These are phyloP conservation scores for Macropis europaea DNA, from an alignment of 2,888 invertebrate species.

Conservation along the genomic window DNA sequence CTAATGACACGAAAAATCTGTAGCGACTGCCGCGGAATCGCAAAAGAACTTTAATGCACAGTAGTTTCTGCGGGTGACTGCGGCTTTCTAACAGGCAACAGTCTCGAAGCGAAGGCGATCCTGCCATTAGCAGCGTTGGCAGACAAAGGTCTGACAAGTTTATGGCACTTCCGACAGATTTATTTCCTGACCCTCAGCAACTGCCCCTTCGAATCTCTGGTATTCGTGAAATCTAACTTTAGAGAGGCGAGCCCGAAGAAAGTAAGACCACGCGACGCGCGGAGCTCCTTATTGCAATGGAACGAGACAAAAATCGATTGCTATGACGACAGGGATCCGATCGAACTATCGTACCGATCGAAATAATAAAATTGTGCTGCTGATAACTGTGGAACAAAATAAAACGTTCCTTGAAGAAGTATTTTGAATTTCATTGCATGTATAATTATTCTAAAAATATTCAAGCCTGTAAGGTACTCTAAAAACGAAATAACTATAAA, in stretches of 20 bases:
- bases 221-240: constrained; percentile 34
- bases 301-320: too few species aligned
- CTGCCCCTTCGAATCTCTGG: constrained; percentile 20
- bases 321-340: too few species aligned
- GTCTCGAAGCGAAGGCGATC: constrained; percentile 32
- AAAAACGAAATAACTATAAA: too few species aligned
- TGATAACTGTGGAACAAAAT: too few species aligned
- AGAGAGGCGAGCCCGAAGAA: constrained; percentile 6
- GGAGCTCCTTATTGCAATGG: background rate
- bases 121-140: constrained; percentile 61
- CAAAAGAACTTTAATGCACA: constrained; percentile 29
- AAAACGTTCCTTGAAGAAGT: too few species aligned
- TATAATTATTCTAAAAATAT: too few species aligned
- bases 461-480: too few species aligned
- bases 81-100: constrained; percentile 25
- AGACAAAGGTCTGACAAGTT: constrained; percentile 67
- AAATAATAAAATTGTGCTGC: too few species aligned
- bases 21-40: constrained; percentile 6
- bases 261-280: background rate
- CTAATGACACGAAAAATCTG: constrained; percentile 29
- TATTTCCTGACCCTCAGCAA: constrained; percentile 48
- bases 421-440: too few species aligned
- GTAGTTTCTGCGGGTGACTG: constrained; percentile 18
- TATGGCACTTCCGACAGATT: constrained; percentile 67
- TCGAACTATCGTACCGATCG: too few species aligned